phyloP scores from a whole-genome alignment of 1,140 invertebrate species.

The Neotoxoptera formosana region DNA sequence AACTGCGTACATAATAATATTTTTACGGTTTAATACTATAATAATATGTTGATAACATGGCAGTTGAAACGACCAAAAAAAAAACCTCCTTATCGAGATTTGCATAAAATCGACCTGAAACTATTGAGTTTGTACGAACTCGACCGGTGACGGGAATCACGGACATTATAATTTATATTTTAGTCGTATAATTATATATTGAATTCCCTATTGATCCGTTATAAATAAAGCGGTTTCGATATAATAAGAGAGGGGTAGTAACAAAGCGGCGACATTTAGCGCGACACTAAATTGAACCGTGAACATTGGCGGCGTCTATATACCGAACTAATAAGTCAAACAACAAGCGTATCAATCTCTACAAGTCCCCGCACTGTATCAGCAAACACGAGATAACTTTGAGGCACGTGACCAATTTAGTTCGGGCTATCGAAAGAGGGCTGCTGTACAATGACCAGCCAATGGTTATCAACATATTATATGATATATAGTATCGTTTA shows the following conservation, averaged over 20 bases:
- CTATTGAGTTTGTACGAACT: background rate
- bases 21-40: background rate
- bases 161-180: background rate
- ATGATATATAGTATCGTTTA: background rate
- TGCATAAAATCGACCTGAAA: background rate
- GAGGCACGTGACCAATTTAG: slow-evolving; percentile 23
- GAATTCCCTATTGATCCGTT: background rate
- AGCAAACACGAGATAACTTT: slow-evolving; percentile 27
- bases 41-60: background rate
- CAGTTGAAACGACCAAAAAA: background rate
- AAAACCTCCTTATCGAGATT: background rate
- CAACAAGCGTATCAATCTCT: slow-evolving; percentile 39
- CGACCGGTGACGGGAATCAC: background rate
- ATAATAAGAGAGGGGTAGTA: background rate
- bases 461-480: slow-evolving; percentile 19
- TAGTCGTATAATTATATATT: background rate
- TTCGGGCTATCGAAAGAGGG: background rate
- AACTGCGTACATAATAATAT: background rate
- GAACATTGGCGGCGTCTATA: background rate
- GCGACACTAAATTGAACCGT: background rate
- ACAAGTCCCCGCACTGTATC: background rate
- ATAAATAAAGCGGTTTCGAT: background rate
- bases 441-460: background rate
- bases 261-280: background rate
- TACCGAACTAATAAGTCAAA: background rate